Percentiles rank a stretch among this genome's conserved stretches.
These are phyloP conservation scores for Drosophila picticornis DNA, from an alignment of 2,888 invertebrate genomes.

Conservation along the genomic window DNA sequence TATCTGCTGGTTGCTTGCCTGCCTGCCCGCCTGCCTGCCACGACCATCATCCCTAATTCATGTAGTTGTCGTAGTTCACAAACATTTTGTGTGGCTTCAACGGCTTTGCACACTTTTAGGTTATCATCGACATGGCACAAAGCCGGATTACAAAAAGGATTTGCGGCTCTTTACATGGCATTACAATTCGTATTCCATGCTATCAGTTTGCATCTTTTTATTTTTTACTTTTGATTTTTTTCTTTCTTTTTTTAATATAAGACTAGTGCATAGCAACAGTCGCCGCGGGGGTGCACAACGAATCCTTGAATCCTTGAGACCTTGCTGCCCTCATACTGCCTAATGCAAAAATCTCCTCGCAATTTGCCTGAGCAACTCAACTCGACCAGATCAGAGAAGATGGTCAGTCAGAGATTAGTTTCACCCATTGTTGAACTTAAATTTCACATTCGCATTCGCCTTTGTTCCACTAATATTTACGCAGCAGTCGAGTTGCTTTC, in stretches of 20 bases:
- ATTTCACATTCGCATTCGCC: slow-evolving; percentile 53
- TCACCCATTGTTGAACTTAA: slow-evolving; percentile 50
- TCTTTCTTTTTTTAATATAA: slow-evolving; percentile 38
- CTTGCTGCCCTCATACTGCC: slow-evolving; percentile 20
- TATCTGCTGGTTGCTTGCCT: neutral
- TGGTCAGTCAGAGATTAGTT: slow-evolving; percentile 65
- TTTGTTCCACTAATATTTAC: slow-evolving; percentile 68
- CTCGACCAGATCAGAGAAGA: slow-evolving; percentile 56
- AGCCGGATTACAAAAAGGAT: slow-evolving; percentile 75
- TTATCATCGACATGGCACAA: slow-evolving; percentile 65
- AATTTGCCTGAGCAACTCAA: slow-evolving; percentile 63
- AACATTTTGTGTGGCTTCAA: slow-evolving; percentile 56
- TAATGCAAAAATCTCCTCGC: slow-evolving; percentile 65
- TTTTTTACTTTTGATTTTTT: slow-evolving; percentile 8
- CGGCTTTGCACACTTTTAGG: slow-evolving; percentile 76
- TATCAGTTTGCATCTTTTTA: slow-evolving; percentile 25
- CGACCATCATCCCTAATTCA: slow-evolving; percentile 8
- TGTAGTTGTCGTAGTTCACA: slow-evolving; percentile 60
- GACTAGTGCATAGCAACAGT: slow-evolving; percentile 55
- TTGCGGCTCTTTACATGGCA: slow-evolving; percentile 66
- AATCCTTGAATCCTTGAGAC: slow-evolving; percentile 12
- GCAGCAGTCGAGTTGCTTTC: slow-evolving; percentile 56
- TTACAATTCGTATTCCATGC: slow-evolving; percentile 51
- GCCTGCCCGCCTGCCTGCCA: neutral
- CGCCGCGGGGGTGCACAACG: slow-evolving; percentile 33